Evolutionary conservation across 2,888 invertebrate genomes (phyloP).

Genomic region (Erebia aethiops): DNA sequence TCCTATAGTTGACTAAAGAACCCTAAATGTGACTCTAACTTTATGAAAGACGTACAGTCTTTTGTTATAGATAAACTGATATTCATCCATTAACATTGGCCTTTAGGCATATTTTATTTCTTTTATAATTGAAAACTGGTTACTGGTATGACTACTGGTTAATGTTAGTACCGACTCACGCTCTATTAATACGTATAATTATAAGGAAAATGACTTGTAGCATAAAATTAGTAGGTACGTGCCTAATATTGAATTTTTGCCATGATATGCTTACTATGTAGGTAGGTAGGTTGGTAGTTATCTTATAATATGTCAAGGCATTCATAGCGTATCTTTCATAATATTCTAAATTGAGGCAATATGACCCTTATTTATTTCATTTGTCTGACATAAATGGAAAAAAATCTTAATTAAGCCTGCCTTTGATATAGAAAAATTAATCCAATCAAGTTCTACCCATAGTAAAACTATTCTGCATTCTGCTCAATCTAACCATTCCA

Average conservation of each 20-base stretch:
- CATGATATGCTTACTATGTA: neutral
- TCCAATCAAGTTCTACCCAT: neutral
- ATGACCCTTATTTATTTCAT: no score
- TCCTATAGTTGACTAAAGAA: no score
- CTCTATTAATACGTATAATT: neutral
- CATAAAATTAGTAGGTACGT: neutral
- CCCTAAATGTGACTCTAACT: no score
- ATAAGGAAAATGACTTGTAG: neutral
- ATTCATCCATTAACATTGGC: slow-evolving; percentile 2
- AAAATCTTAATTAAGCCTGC: no score
- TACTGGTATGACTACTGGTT: neutral
- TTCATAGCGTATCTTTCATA: no score
- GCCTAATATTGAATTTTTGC: slow-evolving; percentile 1
- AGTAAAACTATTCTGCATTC: neutral
- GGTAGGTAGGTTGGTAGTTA: no score
- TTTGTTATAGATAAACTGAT: neutral
- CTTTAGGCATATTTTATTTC: neutral
- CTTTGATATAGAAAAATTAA: no score
- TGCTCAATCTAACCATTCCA: neutral
- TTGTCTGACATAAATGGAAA: no score
- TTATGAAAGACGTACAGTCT: no score
- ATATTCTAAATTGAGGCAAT: no score
- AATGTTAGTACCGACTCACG: neutral
- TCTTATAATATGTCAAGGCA: no score
- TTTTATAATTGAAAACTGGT: neutral